Percentiles rank a stretch among this genome's conserved stretches.
Evolutionary conservation across 2,888 invertebrate species (phyloP).

Genomic region (Lepeophtheirus nordmannii): DNA sequence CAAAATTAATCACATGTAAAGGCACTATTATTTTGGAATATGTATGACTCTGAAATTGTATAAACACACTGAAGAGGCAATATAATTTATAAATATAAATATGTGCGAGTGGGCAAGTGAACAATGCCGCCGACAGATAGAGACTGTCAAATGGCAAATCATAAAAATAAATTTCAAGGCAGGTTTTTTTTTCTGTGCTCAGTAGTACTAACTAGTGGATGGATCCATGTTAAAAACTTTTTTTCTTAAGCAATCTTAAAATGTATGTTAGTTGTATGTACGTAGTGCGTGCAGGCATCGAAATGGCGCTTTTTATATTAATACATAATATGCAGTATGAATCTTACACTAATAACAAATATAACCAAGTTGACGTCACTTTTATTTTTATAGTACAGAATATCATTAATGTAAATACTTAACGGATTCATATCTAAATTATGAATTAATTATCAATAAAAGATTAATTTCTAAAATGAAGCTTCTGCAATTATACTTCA

Average conservation of each 20-base stretch:
- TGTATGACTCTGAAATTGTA: too few relatives aligned
- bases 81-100: background rate
- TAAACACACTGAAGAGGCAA: background rate
- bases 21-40: too few relatives aligned
- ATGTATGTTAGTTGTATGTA: background rate
- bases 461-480: too few relatives aligned
- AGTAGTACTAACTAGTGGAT: too few relatives aligned
- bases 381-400: too few relatives aligned
- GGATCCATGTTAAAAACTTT: background rate
- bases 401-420: too few relatives aligned
- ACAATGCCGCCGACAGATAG: background rate
- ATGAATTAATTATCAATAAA: too few relatives aligned
- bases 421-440: too few relatives aligned
- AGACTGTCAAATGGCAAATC: conserved; percentile 4
- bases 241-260: background rate
- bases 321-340: too few relatives aligned
- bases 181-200: background rate
- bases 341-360: too few relatives aligned
- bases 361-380: too few relatives aligned
- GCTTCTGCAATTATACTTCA: too few relatives aligned
- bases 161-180: background rate
- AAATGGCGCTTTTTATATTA: background rate
- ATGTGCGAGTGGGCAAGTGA: background rate
- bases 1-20: background rate
- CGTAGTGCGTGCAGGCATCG: background rate